Base-by-base conservation (phyloP, 1,140 invertebrate genomes). In the Sweltsa coloradensis region DNA sequence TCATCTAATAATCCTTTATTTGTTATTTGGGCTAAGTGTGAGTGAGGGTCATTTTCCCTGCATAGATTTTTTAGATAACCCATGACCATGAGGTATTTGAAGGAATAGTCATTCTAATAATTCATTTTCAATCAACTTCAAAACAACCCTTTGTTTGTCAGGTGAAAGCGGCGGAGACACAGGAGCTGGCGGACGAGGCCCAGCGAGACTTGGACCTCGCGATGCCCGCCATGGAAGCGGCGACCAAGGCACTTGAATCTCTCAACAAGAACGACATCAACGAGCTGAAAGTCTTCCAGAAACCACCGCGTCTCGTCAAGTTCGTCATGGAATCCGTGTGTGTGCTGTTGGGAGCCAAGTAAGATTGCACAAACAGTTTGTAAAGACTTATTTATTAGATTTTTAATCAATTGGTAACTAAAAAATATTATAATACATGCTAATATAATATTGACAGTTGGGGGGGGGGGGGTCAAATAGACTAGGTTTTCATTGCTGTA, bases 251-350 rank as follows among this genome's bases (percentile, higher is more conserved):
- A 1, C 67, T 95, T 0, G 85, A 89, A 60, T 69, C 83, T 1
- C 66, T 94, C 0, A 91, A 90, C 55, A 93, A 93, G 63, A 83
- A 78, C 36, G 90, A 94, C 54, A 89, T 95, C 34, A 85, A 89
- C 61, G 90, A 94, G 65, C 65, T 94, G 5, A 79, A 84, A 57
- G 85, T 86, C 0, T 91, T 93, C 56, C 80, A 81, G 45, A 89
- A 89, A 55, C 92, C 91, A 1, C 91, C 92, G 0, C 74, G 81
- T 27, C 72, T 93, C 6, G 90, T 96, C 2, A 77, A 82, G 42
- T 81, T 87, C 56, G 90, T 93, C 9, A 89, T 95, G 87, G 89
- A 94, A 66, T 81, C 89, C 18, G 83, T 94, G 0, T 89, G 86
- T 66, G 73, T 92, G 40, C 66, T 95, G 0, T 56, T 93, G 1